A percentile compares a stretch with the other conserved stretches of the same genome.
Conservation (phyloP, 1,140 invertebrate genomes). For the Neodiprion pinetum region DNA sequence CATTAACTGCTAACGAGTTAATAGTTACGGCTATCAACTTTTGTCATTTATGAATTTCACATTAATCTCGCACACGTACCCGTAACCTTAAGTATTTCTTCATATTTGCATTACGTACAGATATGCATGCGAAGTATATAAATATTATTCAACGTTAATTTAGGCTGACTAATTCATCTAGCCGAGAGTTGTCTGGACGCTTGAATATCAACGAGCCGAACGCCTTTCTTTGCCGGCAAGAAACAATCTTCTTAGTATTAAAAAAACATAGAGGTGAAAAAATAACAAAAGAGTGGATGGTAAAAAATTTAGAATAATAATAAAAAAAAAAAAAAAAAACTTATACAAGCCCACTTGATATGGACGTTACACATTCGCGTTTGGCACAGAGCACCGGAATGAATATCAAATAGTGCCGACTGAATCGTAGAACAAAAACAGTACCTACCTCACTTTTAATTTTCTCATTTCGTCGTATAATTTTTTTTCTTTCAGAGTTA, state of each 20-base stretch:
- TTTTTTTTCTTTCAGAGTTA: not conserved
- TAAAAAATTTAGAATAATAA: not conserved
- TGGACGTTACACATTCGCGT: not conserved
- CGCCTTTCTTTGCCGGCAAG: not conserved
- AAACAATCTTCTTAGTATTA: not conserved
- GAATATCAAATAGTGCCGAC: not conserved
- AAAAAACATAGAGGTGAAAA: not conserved
- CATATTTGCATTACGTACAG: too few species aligned
- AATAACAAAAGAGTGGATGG: not conserved
- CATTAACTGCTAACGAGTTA: slow-evolving; percentile 4
- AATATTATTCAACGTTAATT: not conserved
- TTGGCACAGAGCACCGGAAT: not conserved
- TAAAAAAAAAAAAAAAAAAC: not conserved
- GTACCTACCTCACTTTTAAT: not conserved
- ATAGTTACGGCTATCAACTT: not conserved
- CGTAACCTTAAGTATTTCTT: too few species aligned
- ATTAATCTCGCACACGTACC: not conserved
- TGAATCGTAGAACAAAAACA: not conserved
- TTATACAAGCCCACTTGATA: not conserved
- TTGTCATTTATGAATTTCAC: not conserved
- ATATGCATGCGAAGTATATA: not conserved
- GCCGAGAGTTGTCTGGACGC: not conserved
- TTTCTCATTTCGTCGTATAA: not conserved
- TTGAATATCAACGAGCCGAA: not conserved
- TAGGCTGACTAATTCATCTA: not conserved